Evolutionary conservation across 1,140 invertebrate genomes (phyloP).

Genomic region (Bacillus rossius): DNA sequence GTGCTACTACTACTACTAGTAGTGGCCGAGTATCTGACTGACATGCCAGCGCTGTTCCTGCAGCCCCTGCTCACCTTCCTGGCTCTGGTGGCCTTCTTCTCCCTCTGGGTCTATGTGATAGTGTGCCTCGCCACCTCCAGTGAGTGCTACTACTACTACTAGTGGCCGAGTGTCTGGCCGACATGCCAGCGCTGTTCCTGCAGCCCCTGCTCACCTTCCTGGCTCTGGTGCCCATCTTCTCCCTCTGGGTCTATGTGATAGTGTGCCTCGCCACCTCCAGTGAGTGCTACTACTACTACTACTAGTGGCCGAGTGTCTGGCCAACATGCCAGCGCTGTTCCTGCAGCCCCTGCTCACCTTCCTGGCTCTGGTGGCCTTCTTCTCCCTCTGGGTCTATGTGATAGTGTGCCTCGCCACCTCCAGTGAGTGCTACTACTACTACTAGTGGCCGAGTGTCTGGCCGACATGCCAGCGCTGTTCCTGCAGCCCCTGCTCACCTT

Average conservation of each 20-base stretch:
- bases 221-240: constrained; percentile 69
- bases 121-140: constrained; percentile 62
- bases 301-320: no score
- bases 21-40: no score
- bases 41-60: constrained; percentile 78
- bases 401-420: constrained; percentile 65
- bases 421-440: no score
- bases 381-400: constrained; percentile 78
- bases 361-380: constrained; percentile 67
- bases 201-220: constrained; percentile 85
- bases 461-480: constrained; percentile 76
- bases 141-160: no score
- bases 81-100: constrained; percentile 69
- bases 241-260: constrained; percentile 80
- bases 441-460: no score
- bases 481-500: constrained; percentile 86
- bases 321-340: constrained; percentile 76
- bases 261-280: constrained; percentile 62
- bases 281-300: no score
- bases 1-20: no score
- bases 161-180: no score
- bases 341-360: constrained; percentile 86
- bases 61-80: constrained; percentile 85
- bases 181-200: constrained; percentile 78
- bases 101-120: constrained; percentile 80